A percentile compares a stretch with the other conserved stretches of the same genome.
Evolutionary conservation across 2,797 vertebrate species (phyloP).

Genomic region (Erethizon dorsatum): DNA sequence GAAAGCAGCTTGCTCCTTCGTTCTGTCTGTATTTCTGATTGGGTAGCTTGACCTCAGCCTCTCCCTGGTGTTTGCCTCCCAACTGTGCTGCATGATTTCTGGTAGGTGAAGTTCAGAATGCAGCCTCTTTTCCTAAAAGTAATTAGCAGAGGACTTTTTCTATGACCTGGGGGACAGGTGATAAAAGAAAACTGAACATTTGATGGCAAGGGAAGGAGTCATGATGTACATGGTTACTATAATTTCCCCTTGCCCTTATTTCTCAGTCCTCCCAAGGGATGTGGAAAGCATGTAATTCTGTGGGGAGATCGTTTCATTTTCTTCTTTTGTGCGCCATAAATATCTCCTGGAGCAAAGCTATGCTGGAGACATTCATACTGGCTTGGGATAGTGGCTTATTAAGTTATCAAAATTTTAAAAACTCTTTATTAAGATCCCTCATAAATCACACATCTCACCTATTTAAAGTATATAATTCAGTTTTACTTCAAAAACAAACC

Average conservation of each 20-base stretch:
- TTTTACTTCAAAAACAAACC: neutral
- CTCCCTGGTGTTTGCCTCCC: neutral
- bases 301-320: neutral
- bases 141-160: constrained; percentile 30
- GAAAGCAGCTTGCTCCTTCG: neutral
- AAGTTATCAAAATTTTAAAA: neutral
- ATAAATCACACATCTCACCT: too few relatives aligned
- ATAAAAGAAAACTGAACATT: neutral
- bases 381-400: neutral
- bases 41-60: neutral
- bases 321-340: neutral
- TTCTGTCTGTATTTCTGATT: neutral
- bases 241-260: neutral
- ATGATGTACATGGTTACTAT: neutral
- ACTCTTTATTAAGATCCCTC: neutral
- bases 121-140: neutral
- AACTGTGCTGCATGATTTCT: neutral
- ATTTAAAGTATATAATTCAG: neutral
- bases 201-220: neutral
- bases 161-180: neutral
- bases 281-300: neutral
- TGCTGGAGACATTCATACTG: neutral
- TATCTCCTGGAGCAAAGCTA: neutral
- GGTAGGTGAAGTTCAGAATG: neutral
- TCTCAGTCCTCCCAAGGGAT: neutral